These are phyloP conservation scores for Synanthedon formicaeformis DNA, from an alignment of 2,888 invertebrate genomes.

Conservation along the genomic window DNA sequence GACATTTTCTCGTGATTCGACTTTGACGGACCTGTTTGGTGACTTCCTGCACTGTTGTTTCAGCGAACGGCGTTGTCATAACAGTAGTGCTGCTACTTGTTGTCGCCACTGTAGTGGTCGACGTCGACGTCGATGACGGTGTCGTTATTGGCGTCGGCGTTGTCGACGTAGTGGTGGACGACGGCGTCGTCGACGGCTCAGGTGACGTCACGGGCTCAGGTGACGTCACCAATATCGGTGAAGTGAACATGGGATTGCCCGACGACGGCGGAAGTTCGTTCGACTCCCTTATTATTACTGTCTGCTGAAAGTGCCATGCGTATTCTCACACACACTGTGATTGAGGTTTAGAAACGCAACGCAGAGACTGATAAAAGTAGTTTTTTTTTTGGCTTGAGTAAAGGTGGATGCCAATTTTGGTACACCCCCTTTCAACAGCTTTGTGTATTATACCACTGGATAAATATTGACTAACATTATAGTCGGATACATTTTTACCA, in stretches of 20 bases:
- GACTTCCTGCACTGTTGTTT: conserved; percentile 44
- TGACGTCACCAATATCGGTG: conserved; percentile 28
- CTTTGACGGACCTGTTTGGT: conserved; percentile 46
- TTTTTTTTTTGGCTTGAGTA: no score
- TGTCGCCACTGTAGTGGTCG: conserved; percentile 15
- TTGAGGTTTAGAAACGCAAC: conserved; percentile 17
- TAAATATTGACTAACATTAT: no score
- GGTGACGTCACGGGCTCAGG: conserved; percentile 29
- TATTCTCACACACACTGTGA: conserved; percentile 65
- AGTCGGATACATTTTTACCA: no score
- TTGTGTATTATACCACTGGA: no score
- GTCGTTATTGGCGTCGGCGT: conserved; percentile 5
- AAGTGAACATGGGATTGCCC: conserved; percentile 28
- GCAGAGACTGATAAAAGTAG: conserved; percentile 31
- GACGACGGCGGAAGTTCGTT: conserved; percentile 49
- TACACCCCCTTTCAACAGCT: no score
- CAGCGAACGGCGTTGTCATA: conserved; percentile 37
- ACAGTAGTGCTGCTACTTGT: conserved; percentile 20
- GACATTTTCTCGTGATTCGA: no score
- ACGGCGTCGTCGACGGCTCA: conserved; percentile 10
- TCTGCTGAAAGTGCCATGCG: conserved; percentile 70
- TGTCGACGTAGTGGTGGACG: conserved; percentile 4
- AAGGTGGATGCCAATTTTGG: not conserved
- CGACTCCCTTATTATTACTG: conserved; percentile 61
- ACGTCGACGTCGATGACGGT: conserved; percentile 14